Evolutionary conservation across 2,113 vertebrate species (phyloP).

Genomic region (Felis catus): F.catus_Fca126_mat1.0 CM031424.1:17027001-17027500

Average conservation of each 20-base stretch:
- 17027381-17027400: too few relatives aligned
- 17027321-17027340: too few relatives aligned
- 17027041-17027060: not conserved
- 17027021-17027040: slow-evolving; percentile 5
- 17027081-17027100: not conserved
- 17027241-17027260: too few relatives aligned
- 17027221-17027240: too few relatives aligned
- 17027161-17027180: not conserved
- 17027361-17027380: too few relatives aligned
- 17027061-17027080: not conserved
- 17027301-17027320: too few relatives aligned
- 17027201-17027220: too few relatives aligned
- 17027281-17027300: too few relatives aligned
- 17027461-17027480: not conserved
- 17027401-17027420: not conserved
- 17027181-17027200: too few relatives aligned
- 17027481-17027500: not conserved
- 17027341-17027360: too few relatives aligned
- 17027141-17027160: not conserved
- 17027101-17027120: not conserved
- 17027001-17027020: not conserved
- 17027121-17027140: not conserved
- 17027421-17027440: not conserved
- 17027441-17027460: not conserved
- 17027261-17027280: too few relatives aligned